phyloP scores from a whole-genome alignment of 2,888 invertebrate genomes.

The Thera obeliscata region DNA sequence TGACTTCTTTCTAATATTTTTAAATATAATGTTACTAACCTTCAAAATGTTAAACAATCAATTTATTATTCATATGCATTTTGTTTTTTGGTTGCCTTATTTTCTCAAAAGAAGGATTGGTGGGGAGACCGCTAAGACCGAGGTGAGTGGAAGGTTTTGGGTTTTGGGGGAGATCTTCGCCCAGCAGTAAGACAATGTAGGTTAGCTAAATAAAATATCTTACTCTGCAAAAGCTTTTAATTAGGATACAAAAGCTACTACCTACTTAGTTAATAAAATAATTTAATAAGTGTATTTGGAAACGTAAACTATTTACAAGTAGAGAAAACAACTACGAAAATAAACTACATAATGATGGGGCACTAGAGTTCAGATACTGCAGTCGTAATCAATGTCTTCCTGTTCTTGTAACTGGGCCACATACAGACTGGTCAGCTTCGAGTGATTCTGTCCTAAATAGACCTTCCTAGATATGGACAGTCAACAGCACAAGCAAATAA shows the following conservation, averaged over 20 bases:
- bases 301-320: too few relatives aligned
- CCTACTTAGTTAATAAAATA: too few relatives aligned
- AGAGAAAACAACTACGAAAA: too few relatives aligned
- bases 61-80: not conserved
- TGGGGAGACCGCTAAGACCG: too few relatives aligned
- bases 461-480: not conserved
- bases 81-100: not conserved
- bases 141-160: too few relatives aligned
- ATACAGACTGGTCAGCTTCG: constrained; percentile 51
- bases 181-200: too few relatives aligned
- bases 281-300: too few relatives aligned
- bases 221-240: too few relatives aligned
- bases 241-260: too few relatives aligned
- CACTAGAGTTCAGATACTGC: constrained; percentile 4
- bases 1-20: constrained; percentile 7
- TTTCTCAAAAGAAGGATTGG: too few relatives aligned
- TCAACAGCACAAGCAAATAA: not conserved
- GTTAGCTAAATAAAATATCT: too few relatives aligned
- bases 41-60: constrained; percentile 9
- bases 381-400: constrained; percentile 59
- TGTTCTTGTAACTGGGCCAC: constrained; percentile 58
- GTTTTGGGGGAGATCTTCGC: too few relatives aligned
- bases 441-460: constrained; percentile 32
- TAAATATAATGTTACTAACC: constrained; percentile 2
- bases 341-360: constrained; percentile 1